Conservation (phyloP, 2,888 invertebrate species). For the Nomada hirtipes region DNA sequence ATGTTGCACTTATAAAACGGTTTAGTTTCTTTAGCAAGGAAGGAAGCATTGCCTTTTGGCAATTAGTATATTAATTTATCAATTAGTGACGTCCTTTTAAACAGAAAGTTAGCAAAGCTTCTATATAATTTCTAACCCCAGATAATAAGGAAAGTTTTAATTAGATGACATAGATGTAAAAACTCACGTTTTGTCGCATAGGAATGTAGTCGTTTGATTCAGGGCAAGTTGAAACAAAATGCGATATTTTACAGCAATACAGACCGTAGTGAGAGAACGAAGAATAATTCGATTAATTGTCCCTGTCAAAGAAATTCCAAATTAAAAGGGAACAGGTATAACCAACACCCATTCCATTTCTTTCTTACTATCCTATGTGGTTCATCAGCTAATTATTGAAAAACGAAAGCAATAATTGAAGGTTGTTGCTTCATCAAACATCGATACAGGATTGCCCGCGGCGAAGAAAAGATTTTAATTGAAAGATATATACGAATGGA, state of each 20-base stretch:
- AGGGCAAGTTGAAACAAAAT: conserved; percentile 8
- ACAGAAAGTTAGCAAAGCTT: too few relatives aligned
- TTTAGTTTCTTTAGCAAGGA: too few relatives aligned
- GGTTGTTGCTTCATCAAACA: conserved; percentile 32
- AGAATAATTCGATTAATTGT: conserved; percentile 46
- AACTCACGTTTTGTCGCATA: too few relatives aligned
- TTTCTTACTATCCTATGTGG: conserved; percentile 13
- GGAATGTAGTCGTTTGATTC: conserved; percentile 12
- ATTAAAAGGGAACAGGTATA: conserved; percentile 47
- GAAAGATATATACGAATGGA: conserved; percentile 33
- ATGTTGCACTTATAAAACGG: too few relatives aligned
- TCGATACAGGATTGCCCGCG: conserved; percentile 18
- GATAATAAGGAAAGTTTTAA: too few relatives aligned
- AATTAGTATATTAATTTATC: too few relatives aligned
- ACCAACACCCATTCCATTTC: conserved; percentile 14
- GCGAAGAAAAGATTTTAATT: conserved; percentile 37
- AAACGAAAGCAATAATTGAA: conserved; percentile 42
- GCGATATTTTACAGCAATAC: conserved; percentile 1
- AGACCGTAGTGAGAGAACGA: not conserved
- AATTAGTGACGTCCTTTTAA: too few relatives aligned
- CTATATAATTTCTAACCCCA: too few relatives aligned
- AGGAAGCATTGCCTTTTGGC: too few relatives aligned
- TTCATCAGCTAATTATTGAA: conserved; percentile 50
- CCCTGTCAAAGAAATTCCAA: conserved; percentile 32
- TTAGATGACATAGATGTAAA: too few relatives aligned